Conservation (phyloP, 2,113 vertebrate species). For the Chamaetylas fuelleborni region DNA sequence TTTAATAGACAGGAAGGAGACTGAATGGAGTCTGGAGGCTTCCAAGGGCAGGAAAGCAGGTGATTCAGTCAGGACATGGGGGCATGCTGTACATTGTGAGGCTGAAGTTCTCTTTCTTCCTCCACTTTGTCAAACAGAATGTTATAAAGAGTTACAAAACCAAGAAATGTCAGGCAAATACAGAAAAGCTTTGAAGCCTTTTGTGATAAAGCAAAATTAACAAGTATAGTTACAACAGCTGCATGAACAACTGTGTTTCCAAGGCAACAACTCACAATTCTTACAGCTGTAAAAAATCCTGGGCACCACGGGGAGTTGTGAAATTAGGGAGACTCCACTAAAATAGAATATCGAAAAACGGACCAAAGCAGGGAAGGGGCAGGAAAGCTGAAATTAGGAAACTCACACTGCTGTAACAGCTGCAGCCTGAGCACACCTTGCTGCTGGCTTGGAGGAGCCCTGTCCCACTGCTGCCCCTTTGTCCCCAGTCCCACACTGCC, state of each 20-base stretch:
- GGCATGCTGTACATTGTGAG: not conserved
- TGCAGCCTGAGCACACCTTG: not conserved
- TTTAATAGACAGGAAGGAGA: not conserved
- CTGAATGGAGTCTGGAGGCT: not conserved
- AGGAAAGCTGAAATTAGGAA: conserved; percentile 21
- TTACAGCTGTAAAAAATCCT: conserved; percentile 17
- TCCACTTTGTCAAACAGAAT: conserved; percentile 26
- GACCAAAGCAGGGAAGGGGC: conserved; percentile 12
- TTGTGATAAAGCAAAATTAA: conserved; percentile 46
- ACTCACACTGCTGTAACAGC: not conserved
- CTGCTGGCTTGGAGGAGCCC: not conserved
- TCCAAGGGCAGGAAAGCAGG: not conserved
- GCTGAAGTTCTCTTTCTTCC: conserved; percentile 16
- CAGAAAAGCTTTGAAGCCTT: conserved; percentile 37
- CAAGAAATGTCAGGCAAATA: conserved; percentile 37
- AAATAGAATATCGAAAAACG: conserved; percentile 18
- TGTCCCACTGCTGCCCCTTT: not conserved
- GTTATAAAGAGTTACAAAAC: conserved; percentile 24
- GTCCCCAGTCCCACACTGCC: not conserved
- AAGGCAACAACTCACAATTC: conserved; percentile 50
- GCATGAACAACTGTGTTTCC: conserved; percentile 69
- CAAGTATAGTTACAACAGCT: conserved; percentile 51
- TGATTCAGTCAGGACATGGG: not conserved
- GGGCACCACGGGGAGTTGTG: conserved; percentile 24
- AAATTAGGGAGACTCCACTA: conserved; percentile 48